Conservation (phyloP, 2,888 invertebrate species). For the Leptinotarsa juncta region DNA sequence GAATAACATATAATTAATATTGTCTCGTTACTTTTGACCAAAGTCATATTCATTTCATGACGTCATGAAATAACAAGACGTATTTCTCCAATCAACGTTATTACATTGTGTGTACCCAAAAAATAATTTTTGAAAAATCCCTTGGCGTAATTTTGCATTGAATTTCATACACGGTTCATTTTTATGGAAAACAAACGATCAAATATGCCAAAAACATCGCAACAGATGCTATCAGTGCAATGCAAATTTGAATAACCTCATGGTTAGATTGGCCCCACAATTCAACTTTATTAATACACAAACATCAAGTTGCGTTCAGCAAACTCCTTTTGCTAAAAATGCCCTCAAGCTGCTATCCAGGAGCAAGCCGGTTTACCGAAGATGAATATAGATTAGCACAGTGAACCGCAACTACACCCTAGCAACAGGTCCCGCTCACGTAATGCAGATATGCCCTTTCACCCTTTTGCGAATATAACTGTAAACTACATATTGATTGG, state of each 20-base stretch:
- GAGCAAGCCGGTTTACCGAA: constrained; percentile 5
- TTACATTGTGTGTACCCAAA: no score
- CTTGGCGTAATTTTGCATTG: no score
- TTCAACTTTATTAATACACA: neutral
- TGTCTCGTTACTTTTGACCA: no score
- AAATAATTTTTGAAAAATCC: no score
- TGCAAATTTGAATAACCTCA: neutral
- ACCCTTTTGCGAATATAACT: constrained; percentile 18
- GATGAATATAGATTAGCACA: constrained; percentile 32
- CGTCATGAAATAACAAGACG: no score
- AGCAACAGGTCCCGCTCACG: constrained; percentile 26
- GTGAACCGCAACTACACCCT: constrained; percentile 13
- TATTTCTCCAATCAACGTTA: no score
- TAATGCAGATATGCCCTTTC: constrained; percentile 23
- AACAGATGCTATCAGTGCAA: neutral
- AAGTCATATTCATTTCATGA: no score
- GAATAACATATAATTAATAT: no score
- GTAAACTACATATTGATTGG: constrained; percentile 19
- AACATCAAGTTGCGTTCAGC: constrained; percentile 4
- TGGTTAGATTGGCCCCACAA: neutral
- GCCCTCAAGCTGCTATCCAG: neutral
- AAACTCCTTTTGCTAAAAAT: constrained; percentile 2
- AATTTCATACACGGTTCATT: no score
- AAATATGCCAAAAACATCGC: no score
- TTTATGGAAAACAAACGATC: no score